Base-by-base conservation (phyloP, 2,888 invertebrate species). In the Trissolcus brochymenae region DNA sequence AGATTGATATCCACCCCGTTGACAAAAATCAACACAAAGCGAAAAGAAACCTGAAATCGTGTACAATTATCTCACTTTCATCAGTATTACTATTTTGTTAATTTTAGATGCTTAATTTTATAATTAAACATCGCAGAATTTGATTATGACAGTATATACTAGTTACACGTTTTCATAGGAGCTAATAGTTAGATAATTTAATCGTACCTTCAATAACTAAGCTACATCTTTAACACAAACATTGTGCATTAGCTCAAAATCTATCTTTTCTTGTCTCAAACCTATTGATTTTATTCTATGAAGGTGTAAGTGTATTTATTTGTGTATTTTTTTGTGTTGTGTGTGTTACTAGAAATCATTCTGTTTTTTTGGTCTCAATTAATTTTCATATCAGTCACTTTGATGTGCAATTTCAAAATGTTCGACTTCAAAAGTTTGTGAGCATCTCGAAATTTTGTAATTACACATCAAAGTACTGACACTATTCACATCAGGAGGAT, bases 401-500 rank as follows among this genome's bases (percentile, higher is more conserved):
- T 62, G 57, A 64, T 64, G 71, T 64, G 29, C 53, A 62, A 64
- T 57, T 35, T n/a, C 21, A 57, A 62, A 70, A 49, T 53, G 35
- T 46, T 21, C 53, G n/a, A 64, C 25, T 46, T 49, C 29, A 51
- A 51, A 51, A 46, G 19, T 29, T 21, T 50, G 14, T 35, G n/a
- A 17, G 43, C 51, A 51, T 55, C 14, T 49, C 29, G 25, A 16
- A 53, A 67, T 62, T 74, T 51, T 46, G 11, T 6, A 67, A 68
- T 75, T 68, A 75, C 51, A 64, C 75, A 68, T 68, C 75, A 75
- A 75, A 65, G 75, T 75, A 70, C 59, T 75, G 68, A 67, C 68
- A 70, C 60, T 74, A 57, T 41, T 71, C 74, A 50, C 59, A 81
- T 82, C 81, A 81, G 60, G 82, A 80, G 1, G 81, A 79, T 13